Base-by-base conservation (phyloP, 2,888 invertebrate genomes). In the Odontomyia ornata region DNA sequence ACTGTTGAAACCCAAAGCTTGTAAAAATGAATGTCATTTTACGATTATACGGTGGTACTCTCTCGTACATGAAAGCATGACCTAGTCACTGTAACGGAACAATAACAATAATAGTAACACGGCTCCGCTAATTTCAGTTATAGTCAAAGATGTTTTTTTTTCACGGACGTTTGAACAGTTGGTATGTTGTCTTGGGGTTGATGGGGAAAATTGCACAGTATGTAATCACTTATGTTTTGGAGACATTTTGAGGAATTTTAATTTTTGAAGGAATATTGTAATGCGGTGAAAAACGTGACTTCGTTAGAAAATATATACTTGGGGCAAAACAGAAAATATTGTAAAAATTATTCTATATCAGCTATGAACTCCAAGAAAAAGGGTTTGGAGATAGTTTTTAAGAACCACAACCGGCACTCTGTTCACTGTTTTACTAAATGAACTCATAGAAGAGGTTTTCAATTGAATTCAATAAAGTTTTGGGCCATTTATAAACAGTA, bases 61-160 rank as follows among this genome's bases (percentile, higher is more conserved):
- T n/a, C n/a, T n/a, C 15, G 30, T 64, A 15, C 64, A 64, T 28
- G 64, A 28, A 64, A 30, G 18, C 64, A 64, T 64, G 64, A 64
- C 64, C 64, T 64, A 64, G 64, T 64, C 28, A 27, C 15, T 30
- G 30, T 64, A 64, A 28, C 64, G 64, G 64, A 18, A 15, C 64
- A 28, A 28, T 15, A 4, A 64, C 30, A 64, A 64, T 27, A 64
- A 64, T 28, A 64, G 25, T 18, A 60, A 23, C 57, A 25, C 25
- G 23, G 18, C 57, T 60, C 64, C 64, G 64, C 64, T 64, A 30
- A 64, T 64, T 64, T 30, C n/a, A 5, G n/a, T 64, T 28, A 30
- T 15, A 28, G 11, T 64, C 11, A 64, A 64, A 60, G 60, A 23
- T 64, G 25, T 60, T 36, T 36, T 23, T 23, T 60, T n/a, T 56